These are phyloP conservation scores for Engraulis encrasicolus DNA, from an alignment of 2,113 vertebrate species.

Conservation along the genomic window DNA sequence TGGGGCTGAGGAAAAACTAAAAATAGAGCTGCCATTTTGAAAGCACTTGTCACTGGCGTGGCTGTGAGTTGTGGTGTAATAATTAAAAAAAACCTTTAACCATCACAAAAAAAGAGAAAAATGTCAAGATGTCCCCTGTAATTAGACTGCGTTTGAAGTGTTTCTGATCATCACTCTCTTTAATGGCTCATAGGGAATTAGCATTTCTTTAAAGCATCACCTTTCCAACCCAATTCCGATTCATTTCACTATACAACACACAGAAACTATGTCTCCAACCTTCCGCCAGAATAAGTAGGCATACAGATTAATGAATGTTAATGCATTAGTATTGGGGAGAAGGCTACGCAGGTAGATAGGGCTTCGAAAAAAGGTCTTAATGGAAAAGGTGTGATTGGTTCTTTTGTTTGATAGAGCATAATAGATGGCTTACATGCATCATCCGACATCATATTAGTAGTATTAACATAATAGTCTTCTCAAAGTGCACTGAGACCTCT, in stretches of 20 bases:
- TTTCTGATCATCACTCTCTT: not conserved
- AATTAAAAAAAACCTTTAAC: not conserved
- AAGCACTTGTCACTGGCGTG: not conserved
- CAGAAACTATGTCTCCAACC: not conserved
- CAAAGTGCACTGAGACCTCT: conserved; percentile 44
- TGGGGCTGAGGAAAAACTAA: not conserved
- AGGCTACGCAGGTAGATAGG: not conserved
- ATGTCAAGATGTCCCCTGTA: not conserved
- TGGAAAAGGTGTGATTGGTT: conserved; percentile 46
- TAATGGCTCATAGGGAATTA: not conserved
- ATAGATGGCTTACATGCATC: conserved; percentile 54
- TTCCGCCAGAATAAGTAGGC: not conserved
- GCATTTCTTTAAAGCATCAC: conserved; percentile 1
- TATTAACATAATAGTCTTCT: conserved; percentile 56
- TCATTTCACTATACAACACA: not conserved
- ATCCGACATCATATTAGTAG: conserved; percentile 69
- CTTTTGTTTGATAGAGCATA: conserved; percentile 49
- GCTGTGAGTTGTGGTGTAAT: not conserved
- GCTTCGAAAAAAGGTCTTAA: too few relatives aligned
- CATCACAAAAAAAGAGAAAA: not conserved
- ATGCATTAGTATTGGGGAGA: not conserved
- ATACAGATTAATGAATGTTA: not conserved
- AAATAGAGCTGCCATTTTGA: not conserved
- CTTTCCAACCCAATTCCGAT: conserved; percentile 48
- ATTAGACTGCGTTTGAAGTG: not conserved